Evolutionary conservation across 92 coral and sea anemone species (phyloP).

Genomic region (Diadumene lineata): DNA sequence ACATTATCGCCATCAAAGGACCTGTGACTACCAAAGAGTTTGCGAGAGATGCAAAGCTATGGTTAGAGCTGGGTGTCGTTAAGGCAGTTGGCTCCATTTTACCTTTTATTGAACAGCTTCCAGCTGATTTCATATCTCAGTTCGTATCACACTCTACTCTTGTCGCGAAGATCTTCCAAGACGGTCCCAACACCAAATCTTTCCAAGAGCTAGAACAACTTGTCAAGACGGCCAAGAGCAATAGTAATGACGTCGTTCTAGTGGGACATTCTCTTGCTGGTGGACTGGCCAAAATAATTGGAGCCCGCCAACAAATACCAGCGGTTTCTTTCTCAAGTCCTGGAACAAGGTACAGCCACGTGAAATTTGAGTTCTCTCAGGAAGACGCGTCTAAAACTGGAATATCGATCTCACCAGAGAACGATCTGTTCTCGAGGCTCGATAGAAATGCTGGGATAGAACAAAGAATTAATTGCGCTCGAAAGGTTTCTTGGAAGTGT

Average conservation of each 20-base stretch:
- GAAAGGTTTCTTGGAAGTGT: slow-evolving; percentile 38
- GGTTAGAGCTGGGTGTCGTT: slow-evolving; percentile 57
- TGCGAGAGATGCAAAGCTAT: slow-evolving; percentile 49
- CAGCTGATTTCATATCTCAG: slow-evolving; percentile 40
- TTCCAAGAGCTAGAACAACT: slow-evolving; percentile 51
- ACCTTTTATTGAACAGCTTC: slow-evolving; percentile 51
- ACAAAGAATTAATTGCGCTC: slow-evolving; percentile 55
- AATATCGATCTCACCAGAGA: slow-evolving; percentile 54
- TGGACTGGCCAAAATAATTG: slow-evolving; percentile 72
- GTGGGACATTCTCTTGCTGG: slow-evolving; percentile 75
- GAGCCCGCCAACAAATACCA: slow-evolving; percentile 50
- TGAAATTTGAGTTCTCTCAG: slow-evolving; percentile 49
- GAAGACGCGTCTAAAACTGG: slow-evolving; percentile 47
- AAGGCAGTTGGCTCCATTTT: slow-evolving; percentile 49
- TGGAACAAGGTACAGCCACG: slow-evolving; percentile 49
- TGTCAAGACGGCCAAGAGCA: slow-evolving; percentile 10
- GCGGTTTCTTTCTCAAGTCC: slow-evolving; percentile 67
- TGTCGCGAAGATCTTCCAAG: slow-evolving; percentile 48
- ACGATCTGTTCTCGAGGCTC: slow-evolving; percentile 60
- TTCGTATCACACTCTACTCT: slow-evolving; percentile 40
- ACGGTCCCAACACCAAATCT: slow-evolving; percentile 25
- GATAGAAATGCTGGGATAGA: slow-evolving; percentile 64
- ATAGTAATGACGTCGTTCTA: slow-evolving; percentile 32
- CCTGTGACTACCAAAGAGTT: slow-evolving; percentile 41
- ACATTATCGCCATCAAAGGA: slow-evolving; percentile 64